Percentiles rank a stretch among this genome's conserved stretches.
Conservation (phyloP, 1,140 invertebrate species). For the Lordiphosa mommai region DNA sequence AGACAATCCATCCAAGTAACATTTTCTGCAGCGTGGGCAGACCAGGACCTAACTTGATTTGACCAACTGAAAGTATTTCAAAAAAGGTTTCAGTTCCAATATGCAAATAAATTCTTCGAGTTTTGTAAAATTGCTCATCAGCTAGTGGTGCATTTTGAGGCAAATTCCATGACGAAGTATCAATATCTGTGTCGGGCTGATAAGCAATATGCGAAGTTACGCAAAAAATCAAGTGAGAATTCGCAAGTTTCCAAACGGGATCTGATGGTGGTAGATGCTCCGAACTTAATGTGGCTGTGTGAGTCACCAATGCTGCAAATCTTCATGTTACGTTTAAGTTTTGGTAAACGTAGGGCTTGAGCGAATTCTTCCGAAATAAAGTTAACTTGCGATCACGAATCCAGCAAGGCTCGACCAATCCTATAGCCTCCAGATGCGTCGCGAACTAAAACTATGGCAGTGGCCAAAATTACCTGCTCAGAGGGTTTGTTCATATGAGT, state of each 20-base stretch:
- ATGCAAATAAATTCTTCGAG: conserved; percentile 42
- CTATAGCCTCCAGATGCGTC: neutral
- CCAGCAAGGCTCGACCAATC: neutral
- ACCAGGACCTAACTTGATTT: conserved; percentile 30
- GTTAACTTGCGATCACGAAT: too few species aligned
- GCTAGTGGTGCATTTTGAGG: conserved; percentile 37
- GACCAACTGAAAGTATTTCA: conserved; percentile 47
- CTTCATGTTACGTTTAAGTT: too few species aligned
- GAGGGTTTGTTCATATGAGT: neutral
- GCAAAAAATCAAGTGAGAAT: conserved; percentile 4
- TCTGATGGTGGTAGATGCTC: too few species aligned
- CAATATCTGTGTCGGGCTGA: too few species aligned
- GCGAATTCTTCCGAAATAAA: too few species aligned
- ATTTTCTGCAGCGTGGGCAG: too few species aligned
- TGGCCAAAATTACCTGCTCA: conserved; percentile 1
- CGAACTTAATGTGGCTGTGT: too few species aligned
- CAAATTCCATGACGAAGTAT: conserved; percentile 38
- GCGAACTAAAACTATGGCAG: neutral
- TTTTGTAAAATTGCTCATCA: conserved; percentile 24
- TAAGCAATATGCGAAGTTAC: too few species aligned
- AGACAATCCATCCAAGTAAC: too few species aligned
- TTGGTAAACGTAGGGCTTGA: too few species aligned
- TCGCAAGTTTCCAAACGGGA: too few species aligned
- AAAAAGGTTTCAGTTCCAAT: conserved; percentile 60
- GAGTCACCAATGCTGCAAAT: too few species aligned